A percentile compares a stretch with the other conserved stretches of the same genome.
phyloP scores from a whole-genome alignment of 1,140 invertebrate species.

The Daktulosphaira vitifoliae region DNA sequence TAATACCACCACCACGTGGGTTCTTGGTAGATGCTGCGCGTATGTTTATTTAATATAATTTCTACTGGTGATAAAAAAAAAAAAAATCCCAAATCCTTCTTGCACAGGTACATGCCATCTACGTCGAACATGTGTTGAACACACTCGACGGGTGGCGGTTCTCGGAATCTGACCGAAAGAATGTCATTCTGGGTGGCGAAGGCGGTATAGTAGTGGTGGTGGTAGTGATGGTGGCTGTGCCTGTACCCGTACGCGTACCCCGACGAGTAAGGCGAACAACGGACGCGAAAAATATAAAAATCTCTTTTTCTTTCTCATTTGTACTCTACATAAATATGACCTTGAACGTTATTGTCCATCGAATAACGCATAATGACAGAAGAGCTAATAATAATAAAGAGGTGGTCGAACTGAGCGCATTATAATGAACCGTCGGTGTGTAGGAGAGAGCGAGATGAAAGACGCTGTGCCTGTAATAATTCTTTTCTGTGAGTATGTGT shows the following conservation, averaged over 20 bases:
- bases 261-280: too few relatives aligned
- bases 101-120: slow-evolving; percentile 6
- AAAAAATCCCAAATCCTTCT: slow-evolving; percentile 17
- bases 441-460: background rate
- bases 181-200: slow-evolving; percentile 29
- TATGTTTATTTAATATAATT: slow-evolving; percentile 12
- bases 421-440: slow-evolving; percentile 1
- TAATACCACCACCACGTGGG: slow-evolving; percentile 6
- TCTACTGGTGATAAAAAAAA: slow-evolving; percentile 13
- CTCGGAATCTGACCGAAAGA: slow-evolving; percentile 32
- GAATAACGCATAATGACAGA: slow-evolving; percentile 6
- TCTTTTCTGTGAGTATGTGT: background rate
- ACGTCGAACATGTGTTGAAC: slow-evolving; percentile 29
- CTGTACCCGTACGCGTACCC: background rate
- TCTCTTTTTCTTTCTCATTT: background rate
- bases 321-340: slow-evolving; percentile 1
- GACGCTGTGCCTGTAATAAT: slow-evolving; percentile 20
- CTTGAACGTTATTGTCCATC: slow-evolving; percentile 28
- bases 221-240: background rate
- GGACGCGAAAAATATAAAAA: slow-evolving; percentile 16
- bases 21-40: background rate
- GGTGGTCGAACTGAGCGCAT: slow-evolving; percentile 25
- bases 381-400: slow-evolving; percentile 22
- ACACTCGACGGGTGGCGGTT: slow-evolving; percentile 32
- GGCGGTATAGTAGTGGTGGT: background rate